phyloP scores from a whole-genome alignment of 2,797 vertebrate genomes.

The Acanthis flammea region DNA sequence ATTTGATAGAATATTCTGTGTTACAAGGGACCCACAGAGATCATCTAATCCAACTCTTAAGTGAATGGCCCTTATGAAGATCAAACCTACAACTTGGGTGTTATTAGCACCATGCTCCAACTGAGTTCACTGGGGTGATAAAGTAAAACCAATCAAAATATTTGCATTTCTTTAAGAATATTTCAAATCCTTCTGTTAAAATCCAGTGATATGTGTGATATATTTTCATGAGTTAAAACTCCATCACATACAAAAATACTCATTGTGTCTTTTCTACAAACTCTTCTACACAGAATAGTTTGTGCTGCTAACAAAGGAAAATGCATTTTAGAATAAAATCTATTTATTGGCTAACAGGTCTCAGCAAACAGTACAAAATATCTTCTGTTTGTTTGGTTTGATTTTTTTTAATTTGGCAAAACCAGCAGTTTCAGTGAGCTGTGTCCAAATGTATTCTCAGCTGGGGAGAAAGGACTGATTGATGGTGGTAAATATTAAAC shows the following conservation, averaged over 20 bases:
- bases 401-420: not conserved
- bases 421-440: not conserved
- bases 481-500: constrained; percentile 57
- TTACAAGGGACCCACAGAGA: not conserved
- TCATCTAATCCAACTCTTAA: not conserved
- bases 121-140: not conserved
- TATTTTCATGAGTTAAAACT: not conserved
- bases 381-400: not conserved
- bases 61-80: not conserved
- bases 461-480: constrained; percentile 48
- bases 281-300: not conserved
- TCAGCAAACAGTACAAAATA: not conserved
- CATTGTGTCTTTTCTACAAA: not conserved
- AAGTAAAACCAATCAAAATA: not conserved
- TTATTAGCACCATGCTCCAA: not conserved
- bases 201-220: not conserved
- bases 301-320: not conserved
- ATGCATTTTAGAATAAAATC: not conserved
- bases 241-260: not conserved
- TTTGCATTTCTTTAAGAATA: not conserved
- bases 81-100: not conserved
- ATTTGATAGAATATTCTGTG: not conserved
- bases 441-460: constrained; percentile 37
- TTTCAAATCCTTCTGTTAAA: not conserved
- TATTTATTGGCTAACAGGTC: not conserved